A percentile compares a stretch with the other conserved stretches of the same genome.
Evolutionary conservation across 2,113 vertebrate genomes (phyloP).

Genomic region (Nerophis lumbriciformis): DNA sequence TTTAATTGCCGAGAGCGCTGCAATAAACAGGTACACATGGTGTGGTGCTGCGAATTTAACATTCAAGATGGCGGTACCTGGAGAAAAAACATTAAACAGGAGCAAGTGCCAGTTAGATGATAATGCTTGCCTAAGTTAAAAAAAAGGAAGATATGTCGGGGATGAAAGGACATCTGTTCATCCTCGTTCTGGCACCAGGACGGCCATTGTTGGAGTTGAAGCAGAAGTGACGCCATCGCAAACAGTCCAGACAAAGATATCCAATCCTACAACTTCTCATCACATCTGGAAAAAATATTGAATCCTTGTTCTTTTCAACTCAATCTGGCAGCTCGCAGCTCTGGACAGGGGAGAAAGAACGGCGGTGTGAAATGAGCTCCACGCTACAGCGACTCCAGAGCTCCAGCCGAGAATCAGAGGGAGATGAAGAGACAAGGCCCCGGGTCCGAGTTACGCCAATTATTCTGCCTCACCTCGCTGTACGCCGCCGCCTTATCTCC

Average conservation of each 20-base stretch:
- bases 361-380: slow-evolving; percentile 63
- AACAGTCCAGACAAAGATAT: slow-evolving; percentile 35
- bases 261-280: slow-evolving; percentile 44
- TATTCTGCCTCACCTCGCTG: slow-evolving; percentile 43
- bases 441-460: slow-evolving; percentile 25
- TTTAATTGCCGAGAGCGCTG: no score
- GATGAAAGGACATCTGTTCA: background rate
- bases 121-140: no score
- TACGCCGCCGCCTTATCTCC: slow-evolving; percentile 40
- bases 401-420: slow-evolving; percentile 37
- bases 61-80: no score
- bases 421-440: slow-evolving; percentile 50
- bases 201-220: slow-evolving; percentile 22
- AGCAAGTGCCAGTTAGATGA: no score
- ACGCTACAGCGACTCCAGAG: slow-evolving; percentile 43
- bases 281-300: slow-evolving; percentile 53
- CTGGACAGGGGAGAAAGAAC: slow-evolving; percentile 53
- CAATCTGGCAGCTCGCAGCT: slow-evolving; percentile 56
- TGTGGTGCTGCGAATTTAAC: no score
- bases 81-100: no score
- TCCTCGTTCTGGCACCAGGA: slow-evolving; percentile 1
- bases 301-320: slow-evolving; percentile 55
- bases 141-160: background rate
- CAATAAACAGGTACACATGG: no score
- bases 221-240: slow-evolving; percentile 22